Conservation (phyloP, 2,888 invertebrate genomes). For the Eretmocerus hayati region DNA sequence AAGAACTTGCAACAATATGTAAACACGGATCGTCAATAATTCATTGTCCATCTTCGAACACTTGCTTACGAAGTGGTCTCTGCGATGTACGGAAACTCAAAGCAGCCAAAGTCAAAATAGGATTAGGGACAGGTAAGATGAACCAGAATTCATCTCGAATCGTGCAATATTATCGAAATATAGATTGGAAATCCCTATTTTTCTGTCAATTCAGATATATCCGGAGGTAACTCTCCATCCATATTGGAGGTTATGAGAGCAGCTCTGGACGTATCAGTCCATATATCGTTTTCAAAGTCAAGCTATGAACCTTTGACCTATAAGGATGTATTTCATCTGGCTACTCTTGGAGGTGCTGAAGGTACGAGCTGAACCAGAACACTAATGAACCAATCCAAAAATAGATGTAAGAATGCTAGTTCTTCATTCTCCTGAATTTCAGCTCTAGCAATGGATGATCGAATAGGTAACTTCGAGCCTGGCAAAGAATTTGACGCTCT, state of each 20-base stretch:
- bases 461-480: conserved; percentile 70
- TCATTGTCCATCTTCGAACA: conserved; percentile 85
- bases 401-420: neutral
- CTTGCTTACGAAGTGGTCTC: conserved; percentile 70
- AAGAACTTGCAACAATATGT: conserved; percentile 60
- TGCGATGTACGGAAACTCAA: conserved; percentile 68
- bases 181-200: too few species aligned
- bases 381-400: neutral
- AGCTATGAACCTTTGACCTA: conserved; percentile 56
- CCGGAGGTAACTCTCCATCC: conserved; percentile 73
- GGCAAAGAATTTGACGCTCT: conserved; percentile 88
- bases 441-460: conserved; percentile 67
- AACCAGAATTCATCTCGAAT: too few species aligned
- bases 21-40: conserved; percentile 62
- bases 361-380: conserved; percentile 46
- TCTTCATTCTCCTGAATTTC: neutral
- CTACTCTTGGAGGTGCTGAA: conserved; percentile 79
- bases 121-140: conserved; percentile 72
- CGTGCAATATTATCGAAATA: too few species aligned
- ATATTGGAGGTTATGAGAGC: conserved; percentile 70
- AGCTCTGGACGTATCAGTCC: conserved; percentile 67
- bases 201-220: conserved; percentile 57
- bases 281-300: conserved; percentile 53
- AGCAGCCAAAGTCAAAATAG: conserved; percentile 62
- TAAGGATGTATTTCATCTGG: conserved; percentile 73